Evolutionary conservation across 2,888 invertebrate genomes (phyloP).

Genomic region (Caenorhabditis sp.): DNA sequence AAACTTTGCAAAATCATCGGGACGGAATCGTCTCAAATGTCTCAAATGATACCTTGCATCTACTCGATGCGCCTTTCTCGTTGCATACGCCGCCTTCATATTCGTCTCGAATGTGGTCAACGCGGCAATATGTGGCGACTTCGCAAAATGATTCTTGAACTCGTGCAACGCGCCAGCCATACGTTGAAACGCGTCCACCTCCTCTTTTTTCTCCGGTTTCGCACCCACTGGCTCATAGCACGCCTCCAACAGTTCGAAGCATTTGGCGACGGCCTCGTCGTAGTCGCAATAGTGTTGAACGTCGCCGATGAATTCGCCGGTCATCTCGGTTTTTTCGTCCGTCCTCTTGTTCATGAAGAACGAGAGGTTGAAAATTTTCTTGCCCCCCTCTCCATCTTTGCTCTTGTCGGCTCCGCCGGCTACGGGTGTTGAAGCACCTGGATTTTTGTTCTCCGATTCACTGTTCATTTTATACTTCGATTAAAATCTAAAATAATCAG

Average conservation of each 20-base stretch:
- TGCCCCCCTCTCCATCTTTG: conserved; percentile 7
- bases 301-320: conserved; percentile 28
- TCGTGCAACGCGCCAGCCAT: neutral
- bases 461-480: neutral
- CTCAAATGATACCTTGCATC: conserved; percentile 3
- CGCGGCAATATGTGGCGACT: neutral
- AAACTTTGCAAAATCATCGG: conserved; percentile 1
- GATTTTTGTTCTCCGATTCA: neutral
- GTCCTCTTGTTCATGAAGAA: conserved; percentile 32
- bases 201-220: neutral
- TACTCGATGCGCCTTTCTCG: neutral
- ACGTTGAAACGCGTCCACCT: neutral
- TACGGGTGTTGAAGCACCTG: neutral
- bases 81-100: neutral
- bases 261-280: conserved; percentile 22
- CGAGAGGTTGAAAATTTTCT: conserved; percentile 31
- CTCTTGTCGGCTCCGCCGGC: neutral
- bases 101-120: neutral
- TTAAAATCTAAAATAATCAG: neutral
- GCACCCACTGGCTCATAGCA: neutral
- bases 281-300: conserved; percentile 32
- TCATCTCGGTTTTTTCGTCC: conserved; percentile 35
- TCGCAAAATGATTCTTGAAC: neutral
- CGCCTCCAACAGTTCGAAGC: conserved; percentile 14
- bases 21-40: conserved; percentile 7